A percentile compares a stretch with the other conserved stretches of the same genome.
Conservation (phyloP, 2,888 invertebrate species). For the Tholera decimalis region DNA sequence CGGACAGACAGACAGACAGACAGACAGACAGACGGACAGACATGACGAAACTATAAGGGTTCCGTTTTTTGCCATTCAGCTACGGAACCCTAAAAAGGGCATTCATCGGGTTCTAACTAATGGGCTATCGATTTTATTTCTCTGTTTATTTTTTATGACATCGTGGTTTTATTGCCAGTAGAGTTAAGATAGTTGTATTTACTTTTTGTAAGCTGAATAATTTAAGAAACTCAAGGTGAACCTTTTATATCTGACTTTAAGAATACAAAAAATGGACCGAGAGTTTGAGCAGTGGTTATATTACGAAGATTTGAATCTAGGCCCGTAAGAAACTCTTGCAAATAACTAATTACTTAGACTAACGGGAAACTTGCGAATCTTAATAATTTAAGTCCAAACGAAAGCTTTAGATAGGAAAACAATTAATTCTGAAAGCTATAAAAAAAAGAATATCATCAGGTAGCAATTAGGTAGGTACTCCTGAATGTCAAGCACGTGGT, state of each 20-base stretch:
- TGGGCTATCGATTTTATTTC: constrained; percentile 64
- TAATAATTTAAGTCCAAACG: constrained; percentile 9
- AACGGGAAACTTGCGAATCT: background rate
- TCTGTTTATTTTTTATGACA: constrained; percentile 41
- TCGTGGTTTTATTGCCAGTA: constrained; percentile 39
- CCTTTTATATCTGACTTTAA: background rate
- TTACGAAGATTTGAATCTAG: background rate
- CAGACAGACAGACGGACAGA: no score
- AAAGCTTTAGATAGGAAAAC: background rate
- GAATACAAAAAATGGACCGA: background rate
- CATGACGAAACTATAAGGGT: no score
- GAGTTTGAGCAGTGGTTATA: background rate
- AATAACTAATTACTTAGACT: background rate
- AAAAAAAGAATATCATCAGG: no score
- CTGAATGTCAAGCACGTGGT: constrained; percentile 6
- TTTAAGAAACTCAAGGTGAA: constrained; percentile 13
- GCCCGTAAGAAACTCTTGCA: background rate
- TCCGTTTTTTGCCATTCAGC: no score
- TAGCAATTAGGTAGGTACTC: background rate
- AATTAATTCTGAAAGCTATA: constrained; percentile 4
- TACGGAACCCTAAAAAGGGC: no score
- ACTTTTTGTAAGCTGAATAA: constrained; percentile 11
- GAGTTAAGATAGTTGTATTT: constrained; percentile 4
- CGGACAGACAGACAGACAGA: no score
- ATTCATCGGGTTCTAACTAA: constrained; percentile 65